A percentile compares a stretch with the other conserved stretches of the same genome.
Evolutionary conservation across 2,888 invertebrate genomes (phyloP).

Genomic region (Platycheirus rosarum): DNA sequence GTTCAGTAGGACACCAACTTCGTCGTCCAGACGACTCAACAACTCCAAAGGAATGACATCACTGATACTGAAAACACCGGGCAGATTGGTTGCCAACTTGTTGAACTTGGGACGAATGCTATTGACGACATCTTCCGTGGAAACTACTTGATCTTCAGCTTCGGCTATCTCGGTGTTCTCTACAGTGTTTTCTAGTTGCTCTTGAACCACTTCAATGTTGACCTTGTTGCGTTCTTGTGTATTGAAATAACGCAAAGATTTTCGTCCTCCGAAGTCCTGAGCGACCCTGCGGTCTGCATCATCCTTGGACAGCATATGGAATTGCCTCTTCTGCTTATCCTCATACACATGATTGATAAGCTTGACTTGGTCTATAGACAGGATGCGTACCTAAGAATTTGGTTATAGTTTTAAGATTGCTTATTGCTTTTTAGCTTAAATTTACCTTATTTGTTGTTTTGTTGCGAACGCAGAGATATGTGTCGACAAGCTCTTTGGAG

Average conservation of each 20-base stretch:
- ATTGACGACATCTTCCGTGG: slow-evolving; percentile 73
- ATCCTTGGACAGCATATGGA: slow-evolving; percentile 75
- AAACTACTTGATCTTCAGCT: slow-evolving; percentile 65
- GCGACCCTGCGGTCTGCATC: slow-evolving; percentile 65
- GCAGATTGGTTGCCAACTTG: slow-evolving; percentile 77
- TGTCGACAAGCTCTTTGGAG: slow-evolving; percentile 76
- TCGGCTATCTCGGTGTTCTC: slow-evolving; percentile 70
- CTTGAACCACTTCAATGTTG: slow-evolving; percentile 78
- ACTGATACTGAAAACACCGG: slow-evolving; percentile 77
- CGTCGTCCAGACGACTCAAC: slow-evolving; percentile 79
- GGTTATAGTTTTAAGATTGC: not conserved
- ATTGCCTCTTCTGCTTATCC: slow-evolving; percentile 66
- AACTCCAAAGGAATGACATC: slow-evolving; percentile 78
- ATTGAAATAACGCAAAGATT: slow-evolving; percentile 76
- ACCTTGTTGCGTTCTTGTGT: slow-evolving; percentile 79
- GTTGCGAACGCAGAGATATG: slow-evolving; percentile 79
- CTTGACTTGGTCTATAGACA: slow-evolving; percentile 78
- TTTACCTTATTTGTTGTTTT: slow-evolving; percentile 79
- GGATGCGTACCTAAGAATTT: slow-evolving; percentile 75
- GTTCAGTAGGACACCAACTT: slow-evolving; percentile 78
- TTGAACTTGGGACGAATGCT: slow-evolving; percentile 79
- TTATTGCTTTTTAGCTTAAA: not conserved
- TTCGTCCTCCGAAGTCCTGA: slow-evolving; percentile 80
- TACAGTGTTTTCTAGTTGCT: slow-evolving; percentile 78
- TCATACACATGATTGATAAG: slow-evolving; percentile 79